Percentiles rank a stretch among this genome's conserved stretches.
Evolutionary conservation across 2,888 invertebrate species (phyloP).

Genomic region (Diloba caeruleocephala): DNA sequence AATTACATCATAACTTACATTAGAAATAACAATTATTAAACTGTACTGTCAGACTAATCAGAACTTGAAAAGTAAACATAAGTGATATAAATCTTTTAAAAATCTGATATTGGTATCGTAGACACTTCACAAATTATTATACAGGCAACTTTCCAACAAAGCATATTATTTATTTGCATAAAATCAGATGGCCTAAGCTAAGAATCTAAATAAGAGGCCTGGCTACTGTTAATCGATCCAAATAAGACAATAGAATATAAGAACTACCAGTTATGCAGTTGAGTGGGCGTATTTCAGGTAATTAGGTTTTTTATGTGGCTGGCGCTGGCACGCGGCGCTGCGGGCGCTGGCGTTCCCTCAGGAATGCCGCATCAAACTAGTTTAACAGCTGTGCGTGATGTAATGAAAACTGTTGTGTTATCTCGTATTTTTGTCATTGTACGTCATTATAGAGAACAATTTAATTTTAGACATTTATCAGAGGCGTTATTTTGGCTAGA

Average conservation of each 20-base stretch:
- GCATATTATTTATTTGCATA: too few relatives aligned
- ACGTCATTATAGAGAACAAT: conserved; percentile 51
- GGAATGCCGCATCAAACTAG: conserved; percentile 77
- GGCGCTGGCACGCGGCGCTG: conserved; percentile 59
- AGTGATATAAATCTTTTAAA: too few relatives aligned
- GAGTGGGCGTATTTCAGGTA: conserved; percentile 55
- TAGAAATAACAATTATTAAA: neutral
- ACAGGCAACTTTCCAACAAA: too few relatives aligned
- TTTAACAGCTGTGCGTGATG: conserved; percentile 79
- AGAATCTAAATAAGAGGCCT: too few relatives aligned
- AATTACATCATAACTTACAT: too few relatives aligned
- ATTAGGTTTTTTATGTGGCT: conserved; percentile 64
- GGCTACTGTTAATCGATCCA: conserved; percentile 23
- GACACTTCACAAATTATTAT: neutral
- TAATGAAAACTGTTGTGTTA: conserved; percentile 69
- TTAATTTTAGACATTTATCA: neutral
- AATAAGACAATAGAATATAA: conserved; percentile 29
- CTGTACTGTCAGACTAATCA: neutral
- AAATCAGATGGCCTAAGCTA: conserved; percentile 8
- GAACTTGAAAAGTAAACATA: too few relatives aligned
- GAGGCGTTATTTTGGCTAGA: conserved; percentile 1
- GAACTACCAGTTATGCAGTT: conserved; percentile 42
- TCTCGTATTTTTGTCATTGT: conserved; percentile 63
- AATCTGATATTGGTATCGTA: too few relatives aligned
- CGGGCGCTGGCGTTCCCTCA: conserved; percentile 77